Conservation (phyloP, 2,797 vertebrate species). For the Labeo calbasu region DNA sequence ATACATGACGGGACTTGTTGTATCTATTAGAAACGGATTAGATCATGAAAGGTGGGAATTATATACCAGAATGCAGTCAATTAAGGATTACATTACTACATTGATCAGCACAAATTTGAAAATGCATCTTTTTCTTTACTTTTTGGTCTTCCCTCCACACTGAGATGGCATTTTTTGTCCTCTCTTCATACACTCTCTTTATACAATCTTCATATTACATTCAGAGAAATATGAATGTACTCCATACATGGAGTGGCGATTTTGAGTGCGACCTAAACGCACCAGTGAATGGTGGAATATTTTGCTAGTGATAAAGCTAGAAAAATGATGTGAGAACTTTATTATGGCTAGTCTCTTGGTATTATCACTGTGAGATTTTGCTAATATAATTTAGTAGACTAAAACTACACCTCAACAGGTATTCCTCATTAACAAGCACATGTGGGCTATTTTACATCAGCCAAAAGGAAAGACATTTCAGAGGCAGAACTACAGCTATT, state of each 20-base stretch:
- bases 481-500: neutral
- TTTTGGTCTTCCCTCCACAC: neutral
- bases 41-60: neutral
- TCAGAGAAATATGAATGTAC: neutral
- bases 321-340: neutral
- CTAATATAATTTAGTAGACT: neutral
- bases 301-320: neutral
- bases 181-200: no score
- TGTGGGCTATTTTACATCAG: neutral
- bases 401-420: neutral
- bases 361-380: neutral
- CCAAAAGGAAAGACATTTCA: neutral
- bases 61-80: neutral
- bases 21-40: neutral
- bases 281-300: neutral
- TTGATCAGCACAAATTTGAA: neutral
- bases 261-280: neutral
- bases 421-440: neutral
- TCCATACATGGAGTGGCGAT: neutral
- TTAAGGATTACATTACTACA: neutral
- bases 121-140: neutral
- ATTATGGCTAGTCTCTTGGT: neutral
- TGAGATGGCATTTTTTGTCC: neutral
- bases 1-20: neutral
- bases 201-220: neutral